Evolutionary conservation across 2,113 vertebrate species (phyloP).

Genomic region (Empidonax alnorum): DNA sequence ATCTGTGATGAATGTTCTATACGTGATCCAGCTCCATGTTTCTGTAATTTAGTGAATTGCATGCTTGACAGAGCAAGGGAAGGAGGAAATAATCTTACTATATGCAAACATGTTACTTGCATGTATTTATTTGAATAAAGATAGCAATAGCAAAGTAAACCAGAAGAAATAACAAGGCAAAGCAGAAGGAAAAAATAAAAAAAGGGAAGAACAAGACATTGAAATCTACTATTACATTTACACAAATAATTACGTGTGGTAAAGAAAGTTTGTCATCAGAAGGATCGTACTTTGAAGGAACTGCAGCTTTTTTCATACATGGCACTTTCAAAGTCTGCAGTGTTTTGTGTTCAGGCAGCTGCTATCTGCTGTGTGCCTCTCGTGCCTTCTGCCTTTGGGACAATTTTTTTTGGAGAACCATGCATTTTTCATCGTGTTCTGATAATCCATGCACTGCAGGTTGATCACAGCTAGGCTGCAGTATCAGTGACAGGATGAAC

Average conservation of each 20-base stretch:
- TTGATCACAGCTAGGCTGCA: neutral
- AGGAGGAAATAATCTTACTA: slow-evolving; percentile 16
- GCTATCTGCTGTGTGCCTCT: neutral
- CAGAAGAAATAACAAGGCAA: neutral
- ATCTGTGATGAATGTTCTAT: neutral
- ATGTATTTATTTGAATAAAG: neutral
- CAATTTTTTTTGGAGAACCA: neutral
- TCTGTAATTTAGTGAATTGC: neutral
- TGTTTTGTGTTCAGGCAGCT: neutral
- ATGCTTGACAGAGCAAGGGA: neutral
- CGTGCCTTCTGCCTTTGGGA: neutral
- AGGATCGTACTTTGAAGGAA: neutral
- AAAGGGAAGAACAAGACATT: neutral
- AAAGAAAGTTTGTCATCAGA: neutral
- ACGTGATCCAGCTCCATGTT: neutral
- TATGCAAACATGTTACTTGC: slow-evolving; percentile 18
- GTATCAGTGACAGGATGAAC: neutral
- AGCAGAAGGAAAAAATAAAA: neutral
- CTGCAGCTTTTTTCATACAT: neutral
- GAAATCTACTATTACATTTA: neutral
- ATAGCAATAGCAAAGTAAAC: slow-evolving; percentile 1
- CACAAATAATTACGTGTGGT: neutral
- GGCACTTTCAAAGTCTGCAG: neutral
- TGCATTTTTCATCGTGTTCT: rapidly evolving
- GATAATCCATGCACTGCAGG: rapidly evolving